phyloP scores from a whole-genome alignment of 1,140 invertebrate species.

The Trichogramma pretiosum region DNA sequence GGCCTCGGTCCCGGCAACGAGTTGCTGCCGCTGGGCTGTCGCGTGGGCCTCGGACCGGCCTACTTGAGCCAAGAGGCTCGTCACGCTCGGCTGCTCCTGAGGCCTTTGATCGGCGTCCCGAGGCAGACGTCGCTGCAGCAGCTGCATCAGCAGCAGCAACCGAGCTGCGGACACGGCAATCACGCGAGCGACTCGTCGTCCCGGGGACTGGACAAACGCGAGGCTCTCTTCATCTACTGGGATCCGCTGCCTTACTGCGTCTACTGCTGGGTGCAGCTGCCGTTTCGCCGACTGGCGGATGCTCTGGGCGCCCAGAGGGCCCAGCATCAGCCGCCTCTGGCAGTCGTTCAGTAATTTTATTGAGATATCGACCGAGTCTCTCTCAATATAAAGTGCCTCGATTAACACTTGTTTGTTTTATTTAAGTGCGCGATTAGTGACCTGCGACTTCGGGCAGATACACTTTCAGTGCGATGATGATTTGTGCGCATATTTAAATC shows the following conservation, averaged over 20 bases:
- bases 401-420: too few relatives aligned
- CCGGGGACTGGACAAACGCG: slow-evolving; percentile 47
- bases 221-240: slow-evolving; percentile 71
- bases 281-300: slow-evolving; percentile 52
- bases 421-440: too few relatives aligned
- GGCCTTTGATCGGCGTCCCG: slow-evolving; percentile 29
- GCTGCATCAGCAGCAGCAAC: slow-evolving; percentile 24
- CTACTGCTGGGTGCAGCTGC: slow-evolving; percentile 70
- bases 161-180: slow-evolving; percentile 10
- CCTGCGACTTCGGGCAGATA: too few relatives aligned
- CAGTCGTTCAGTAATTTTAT: slow-evolving; percentile 2
- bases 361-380: not conserved
- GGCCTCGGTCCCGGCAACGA: slow-evolving; percentile 42
- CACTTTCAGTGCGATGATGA: too few relatives aligned
- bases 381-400: too few relatives aligned
- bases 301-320: slow-evolving; percentile 39
- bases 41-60: slow-evolving; percentile 65
- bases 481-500: too few relatives aligned
- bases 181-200: not conserved
- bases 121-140: not conserved
- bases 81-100: slow-evolving; percentile 55
- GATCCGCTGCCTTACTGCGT: slow-evolving; percentile 75
- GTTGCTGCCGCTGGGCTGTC: slow-evolving; percentile 54
- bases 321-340: slow-evolving; percentile 5
- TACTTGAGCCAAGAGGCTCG: slow-evolving; percentile 66